Evolutionary conservation across 2,888 invertebrate species (phyloP).

Genomic region (Habrosyne pyritoides): DNA sequence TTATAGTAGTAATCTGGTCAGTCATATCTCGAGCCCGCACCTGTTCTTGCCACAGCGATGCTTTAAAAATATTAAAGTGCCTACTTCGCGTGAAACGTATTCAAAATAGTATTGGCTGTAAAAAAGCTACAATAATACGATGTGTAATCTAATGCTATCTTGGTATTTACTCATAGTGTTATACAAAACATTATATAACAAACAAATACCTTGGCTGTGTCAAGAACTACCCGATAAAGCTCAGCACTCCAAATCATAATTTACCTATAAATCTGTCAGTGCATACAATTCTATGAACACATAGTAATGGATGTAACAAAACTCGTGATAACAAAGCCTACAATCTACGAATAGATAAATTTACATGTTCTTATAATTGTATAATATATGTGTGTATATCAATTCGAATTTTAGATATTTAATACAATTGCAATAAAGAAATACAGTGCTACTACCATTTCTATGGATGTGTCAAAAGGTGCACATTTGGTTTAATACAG

Average conservation of each 20-base stretch:
- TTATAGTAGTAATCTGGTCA: constrained; percentile 70
- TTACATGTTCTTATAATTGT: constrained; percentile 24
- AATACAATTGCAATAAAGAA: not conserved
- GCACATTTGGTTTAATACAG: not conserved
- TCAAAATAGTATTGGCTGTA: constrained; percentile 12
- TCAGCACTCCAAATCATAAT: constrained; percentile 48
- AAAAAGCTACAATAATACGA: constrained; percentile 25
- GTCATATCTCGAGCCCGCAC: constrained; percentile 64
- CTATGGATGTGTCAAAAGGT: not conserved
- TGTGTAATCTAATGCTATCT: constrained; percentile 11
- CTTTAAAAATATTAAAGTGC: constrained; percentile 25
- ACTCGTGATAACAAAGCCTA: constrained; percentile 38
- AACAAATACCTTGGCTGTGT: constrained; percentile 42
- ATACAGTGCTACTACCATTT: not conserved
- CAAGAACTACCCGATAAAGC: constrained; percentile 55
- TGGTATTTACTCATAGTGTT: constrained; percentile 12
- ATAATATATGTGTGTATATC: constrained; percentile 22
- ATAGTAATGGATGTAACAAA: constrained; percentile 34
- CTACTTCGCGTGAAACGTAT: not conserved
- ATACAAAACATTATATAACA: not conserved
- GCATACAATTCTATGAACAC: constrained; percentile 30
- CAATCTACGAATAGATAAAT: constrained; percentile 36
- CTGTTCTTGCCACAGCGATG: constrained; percentile 67
- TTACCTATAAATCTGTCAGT: constrained; percentile 32
- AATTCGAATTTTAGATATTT: not conserved